A percentile compares a stretch with the other conserved stretches of the same genome.
phyloP scores from a whole-genome alignment of 2,888 invertebrate species.

The Athrips mouffetella region DNA sequence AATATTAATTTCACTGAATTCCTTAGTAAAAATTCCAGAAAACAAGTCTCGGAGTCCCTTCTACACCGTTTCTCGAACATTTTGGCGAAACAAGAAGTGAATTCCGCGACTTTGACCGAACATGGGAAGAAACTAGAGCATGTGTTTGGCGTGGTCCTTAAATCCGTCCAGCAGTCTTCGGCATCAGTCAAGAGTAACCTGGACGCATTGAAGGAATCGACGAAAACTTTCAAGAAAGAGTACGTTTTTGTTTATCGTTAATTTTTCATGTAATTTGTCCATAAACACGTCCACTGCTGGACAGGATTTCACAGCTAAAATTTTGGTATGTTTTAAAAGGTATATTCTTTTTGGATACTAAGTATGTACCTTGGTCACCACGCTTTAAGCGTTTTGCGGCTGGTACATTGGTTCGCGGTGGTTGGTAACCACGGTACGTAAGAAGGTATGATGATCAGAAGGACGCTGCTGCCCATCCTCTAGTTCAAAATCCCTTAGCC shows the following conservation, averaged over 20 bases:
- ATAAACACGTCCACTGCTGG: too few species aligned
- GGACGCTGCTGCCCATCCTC: too few species aligned
- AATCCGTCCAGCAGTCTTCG: slow-evolving; percentile 11
- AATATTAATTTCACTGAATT: neutral
- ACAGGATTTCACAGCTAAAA: too few species aligned
- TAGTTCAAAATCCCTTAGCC: too few species aligned
- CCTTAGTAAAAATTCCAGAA: slow-evolving; percentile 1
- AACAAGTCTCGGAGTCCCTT: slow-evolving; percentile 1
- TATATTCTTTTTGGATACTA: too few species aligned
- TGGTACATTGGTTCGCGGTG: too few species aligned
- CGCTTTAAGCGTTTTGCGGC: too few species aligned
- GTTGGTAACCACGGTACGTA: too few species aligned
- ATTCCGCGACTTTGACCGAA: neutral
- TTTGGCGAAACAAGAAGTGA: slow-evolving; percentile 3
- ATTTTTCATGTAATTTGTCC: too few species aligned
- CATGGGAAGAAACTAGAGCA: slow-evolving; percentile 14
- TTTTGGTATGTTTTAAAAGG: too few species aligned
- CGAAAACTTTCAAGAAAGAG: slow-evolving; percentile 11
- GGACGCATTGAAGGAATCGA: neutral
- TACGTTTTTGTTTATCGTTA: neutral
- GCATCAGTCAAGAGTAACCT: slow-evolving; percentile 7
- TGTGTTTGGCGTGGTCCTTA: slow-evolving; percentile 1
- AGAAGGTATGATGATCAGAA: too few species aligned
- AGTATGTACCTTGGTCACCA: too few species aligned
- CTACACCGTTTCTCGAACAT: slow-evolving; percentile 5